Evolutionary conservation across 2,113 vertebrate species (phyloP).

Genomic region (Motacilla alba): DNA sequence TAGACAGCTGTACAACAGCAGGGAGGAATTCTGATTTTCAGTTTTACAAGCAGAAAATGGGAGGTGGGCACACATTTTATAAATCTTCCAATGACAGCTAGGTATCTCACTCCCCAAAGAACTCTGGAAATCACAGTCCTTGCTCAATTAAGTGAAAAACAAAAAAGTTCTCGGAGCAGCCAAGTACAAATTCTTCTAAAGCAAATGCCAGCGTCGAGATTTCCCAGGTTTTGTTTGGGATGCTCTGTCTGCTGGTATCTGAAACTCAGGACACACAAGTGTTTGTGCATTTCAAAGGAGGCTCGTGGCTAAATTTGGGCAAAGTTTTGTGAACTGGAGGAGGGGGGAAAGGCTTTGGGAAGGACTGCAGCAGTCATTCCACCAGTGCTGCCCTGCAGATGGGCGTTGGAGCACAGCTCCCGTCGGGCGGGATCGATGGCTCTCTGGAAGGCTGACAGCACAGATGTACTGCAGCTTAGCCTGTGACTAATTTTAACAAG

Average conservation of each 20-base stretch:
- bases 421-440: neutral
- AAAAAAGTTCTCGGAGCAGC: neutral
- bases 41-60: neutral
- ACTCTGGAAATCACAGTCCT: neutral
- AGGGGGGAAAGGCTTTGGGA: neutral
- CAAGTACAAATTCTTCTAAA: neutral
- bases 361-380: neutral
- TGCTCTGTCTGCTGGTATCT: neutral
- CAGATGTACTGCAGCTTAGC: conserved; percentile 55
- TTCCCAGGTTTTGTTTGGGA: neutral
- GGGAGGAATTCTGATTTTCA: neutral
- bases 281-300: neutral
- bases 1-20: neutral
- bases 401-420: neutral
- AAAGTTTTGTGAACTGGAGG: neutral
- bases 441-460: conserved; percentile 59
- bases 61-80: neutral
- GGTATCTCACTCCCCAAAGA: neutral
- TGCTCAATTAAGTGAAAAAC: neutral
- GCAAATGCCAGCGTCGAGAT: rapidly evolving
- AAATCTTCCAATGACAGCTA: neutral
- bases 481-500: conserved; percentile 64
- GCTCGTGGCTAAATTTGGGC: neutral
- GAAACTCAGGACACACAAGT: neutral
- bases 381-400: neutral